Conservation (phyloP, 2,888 invertebrate species). For the Hypomecis atomaria region DNA sequence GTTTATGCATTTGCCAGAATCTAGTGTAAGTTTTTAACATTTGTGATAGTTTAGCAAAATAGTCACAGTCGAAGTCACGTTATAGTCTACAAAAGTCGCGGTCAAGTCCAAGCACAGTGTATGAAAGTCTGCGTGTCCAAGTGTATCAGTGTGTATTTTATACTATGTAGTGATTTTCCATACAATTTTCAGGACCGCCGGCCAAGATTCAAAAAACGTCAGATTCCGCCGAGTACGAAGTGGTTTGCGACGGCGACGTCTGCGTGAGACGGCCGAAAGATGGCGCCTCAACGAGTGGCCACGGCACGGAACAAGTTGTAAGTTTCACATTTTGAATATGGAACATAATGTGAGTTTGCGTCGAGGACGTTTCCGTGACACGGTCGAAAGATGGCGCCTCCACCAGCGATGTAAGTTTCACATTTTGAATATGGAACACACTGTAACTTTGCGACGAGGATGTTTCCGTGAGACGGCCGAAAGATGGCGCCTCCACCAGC, state of each 20-base stretch:
- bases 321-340: not conserved
- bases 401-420: constrained; percentile 38
- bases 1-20: too few relatives aligned
- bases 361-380: constrained; percentile 78
- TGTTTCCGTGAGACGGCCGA: constrained; percentile 70
- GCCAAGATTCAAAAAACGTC: constrained; percentile 33
- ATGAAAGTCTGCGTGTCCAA: too few relatives aligned
- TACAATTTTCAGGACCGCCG: constrained; percentile 50
- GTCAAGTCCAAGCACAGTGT: too few relatives aligned
- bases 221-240: constrained; percentile 57
- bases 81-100: too few relatives aligned
- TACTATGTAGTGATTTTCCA: too few relatives aligned
- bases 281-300: constrained; percentile 55
- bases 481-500: constrained; percentile 56
- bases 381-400: constrained; percentile 58
- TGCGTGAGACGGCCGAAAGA: constrained; percentile 67
- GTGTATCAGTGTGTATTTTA: too few relatives aligned
- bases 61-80: too few relatives aligned
- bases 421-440: too few relatives aligned
- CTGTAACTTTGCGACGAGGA: constrained; percentile 77
- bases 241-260: constrained; percentile 82
- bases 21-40: too few relatives aligned
- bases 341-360: constrained; percentile 62
- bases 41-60: too few relatives aligned
- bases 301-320: constrained; percentile 3